phyloP scores from a whole-genome alignment of 2,797 vertebrate genomes.

The Emydoidea blandingii region DNA sequence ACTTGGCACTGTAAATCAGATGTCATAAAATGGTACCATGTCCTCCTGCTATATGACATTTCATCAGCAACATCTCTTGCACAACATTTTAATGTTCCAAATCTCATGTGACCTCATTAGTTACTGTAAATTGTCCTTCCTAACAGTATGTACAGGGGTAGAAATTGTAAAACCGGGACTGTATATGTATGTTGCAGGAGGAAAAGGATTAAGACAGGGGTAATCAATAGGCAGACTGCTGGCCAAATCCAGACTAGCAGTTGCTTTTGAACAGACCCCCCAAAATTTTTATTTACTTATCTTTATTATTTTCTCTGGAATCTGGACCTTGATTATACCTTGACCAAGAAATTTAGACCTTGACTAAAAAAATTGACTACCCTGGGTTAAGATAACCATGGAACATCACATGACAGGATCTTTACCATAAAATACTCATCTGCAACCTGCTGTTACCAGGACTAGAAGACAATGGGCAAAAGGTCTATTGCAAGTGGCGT shows the following conservation, averaged over 20 bases:
- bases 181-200: neutral
- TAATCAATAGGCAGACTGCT: too few relatives aligned
- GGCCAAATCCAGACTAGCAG: too few relatives aligned
- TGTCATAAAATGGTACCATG: accelerated
- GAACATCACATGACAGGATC: neutral
- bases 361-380: too few relatives aligned
- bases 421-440: neutral
- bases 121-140: neutral
- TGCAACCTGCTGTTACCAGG: neutral
- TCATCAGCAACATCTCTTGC: neutral
- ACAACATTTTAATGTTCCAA: neutral
- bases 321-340: too few relatives aligned
- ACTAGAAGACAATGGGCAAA: neutral
- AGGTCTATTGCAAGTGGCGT: neutral
- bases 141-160: accelerated
- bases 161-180: neutral
- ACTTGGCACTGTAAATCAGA: neutral
- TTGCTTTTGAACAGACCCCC: too few relatives aligned
- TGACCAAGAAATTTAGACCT: too few relatives aligned
- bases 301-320: too few relatives aligned
- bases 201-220: neutral
- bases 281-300: too few relatives aligned
- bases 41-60: neutral
- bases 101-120: neutral
- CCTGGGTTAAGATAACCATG: neutral